These are phyloP conservation scores for Platycheirus albimanus DNA, from an alignment of 2,888 invertebrate species.

Conservation along the genomic window DNA sequence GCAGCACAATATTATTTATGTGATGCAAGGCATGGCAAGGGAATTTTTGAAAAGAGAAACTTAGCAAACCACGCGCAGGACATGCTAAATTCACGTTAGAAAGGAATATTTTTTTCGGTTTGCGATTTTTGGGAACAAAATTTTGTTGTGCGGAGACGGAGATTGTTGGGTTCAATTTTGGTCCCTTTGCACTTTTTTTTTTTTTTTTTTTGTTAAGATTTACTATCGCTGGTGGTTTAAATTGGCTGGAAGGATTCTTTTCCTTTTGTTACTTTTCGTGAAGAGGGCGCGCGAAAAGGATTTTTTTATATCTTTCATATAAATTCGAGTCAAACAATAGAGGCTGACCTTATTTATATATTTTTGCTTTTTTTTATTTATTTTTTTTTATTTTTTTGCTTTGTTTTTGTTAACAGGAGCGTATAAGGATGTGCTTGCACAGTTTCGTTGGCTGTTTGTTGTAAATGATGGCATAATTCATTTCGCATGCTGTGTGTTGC, in stretches of 20 bases:
- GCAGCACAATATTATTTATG: slow-evolving; percentile 24
- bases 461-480: slow-evolving; percentile 73
- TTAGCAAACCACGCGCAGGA: slow-evolving; percentile 32
- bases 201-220: slow-evolving; percentile 62
- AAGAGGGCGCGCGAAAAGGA: slow-evolving; percentile 39
- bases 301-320: slow-evolving; percentile 12
- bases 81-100: slow-evolving; percentile 18
- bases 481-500: slow-evolving; percentile 52
- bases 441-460: slow-evolving; percentile 35
- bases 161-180: slow-evolving; percentile 60
- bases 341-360: slow-evolving; percentile 64
- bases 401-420: slow-evolving; percentile 53
- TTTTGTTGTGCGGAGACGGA: slow-evolving; percentile 13
- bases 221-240: slow-evolving; percentile 67
- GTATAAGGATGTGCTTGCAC: slow-evolving; percentile 51
- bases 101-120: slow-evolving; percentile 18
- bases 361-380: slow-evolving; percentile 6
- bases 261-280: slow-evolving; percentile 41
- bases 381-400: slow-evolving; percentile 7
- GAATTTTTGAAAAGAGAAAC: slow-evolving; percentile 48
- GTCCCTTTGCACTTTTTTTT: slow-evolving; percentile 60
- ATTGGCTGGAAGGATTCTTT: slow-evolving; percentile 68
- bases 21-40: slow-evolving; percentile 24
- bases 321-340: slow-evolving; percentile 57
- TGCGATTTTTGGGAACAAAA: slow-evolving; percentile 16